phyloP scores from a whole-genome alignment of 1,140 invertebrate species.

The Araneus ventricosus region DNA sequence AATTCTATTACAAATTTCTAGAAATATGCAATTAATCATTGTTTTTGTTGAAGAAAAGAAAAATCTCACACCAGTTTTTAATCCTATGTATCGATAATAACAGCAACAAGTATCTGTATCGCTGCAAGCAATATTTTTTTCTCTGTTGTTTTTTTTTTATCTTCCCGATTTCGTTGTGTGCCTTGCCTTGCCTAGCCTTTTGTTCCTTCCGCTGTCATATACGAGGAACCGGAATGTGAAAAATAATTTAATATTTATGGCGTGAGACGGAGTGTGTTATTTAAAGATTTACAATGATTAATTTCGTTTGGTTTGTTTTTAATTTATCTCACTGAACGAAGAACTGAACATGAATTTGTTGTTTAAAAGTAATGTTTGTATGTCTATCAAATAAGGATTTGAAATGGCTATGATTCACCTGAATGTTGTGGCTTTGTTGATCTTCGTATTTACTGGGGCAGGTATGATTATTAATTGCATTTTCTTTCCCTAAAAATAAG shows the following conservation, averaged over 20 bases:
- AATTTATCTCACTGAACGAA: neutral
- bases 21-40: neutral
- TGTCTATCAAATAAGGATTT: neutral
- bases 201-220: constrained; percentile 7
- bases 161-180: neutral
- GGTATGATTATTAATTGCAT: neutral
- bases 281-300: neutral
- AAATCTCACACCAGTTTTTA: neutral
- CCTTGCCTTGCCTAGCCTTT: too few species aligned
- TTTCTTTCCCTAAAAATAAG: neutral
- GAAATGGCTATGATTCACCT: neutral
- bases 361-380: neutral
- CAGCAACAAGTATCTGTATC: neutral
- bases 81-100: neutral
- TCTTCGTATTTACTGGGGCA: constrained; percentile 1
- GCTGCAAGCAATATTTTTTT: neutral
- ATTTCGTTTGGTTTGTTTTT: neutral
- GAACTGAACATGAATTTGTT: neutral
- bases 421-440: neutral
- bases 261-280: neutral
- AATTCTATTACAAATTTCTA: neutral
- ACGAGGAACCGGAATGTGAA: neutral
- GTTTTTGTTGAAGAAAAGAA: neutral
- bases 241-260: neutral
- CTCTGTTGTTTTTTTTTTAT: neutral